Evolutionary conservation across 2,113 vertebrate genomes (phyloP).

Genomic region (Mus musculus): DNA sequence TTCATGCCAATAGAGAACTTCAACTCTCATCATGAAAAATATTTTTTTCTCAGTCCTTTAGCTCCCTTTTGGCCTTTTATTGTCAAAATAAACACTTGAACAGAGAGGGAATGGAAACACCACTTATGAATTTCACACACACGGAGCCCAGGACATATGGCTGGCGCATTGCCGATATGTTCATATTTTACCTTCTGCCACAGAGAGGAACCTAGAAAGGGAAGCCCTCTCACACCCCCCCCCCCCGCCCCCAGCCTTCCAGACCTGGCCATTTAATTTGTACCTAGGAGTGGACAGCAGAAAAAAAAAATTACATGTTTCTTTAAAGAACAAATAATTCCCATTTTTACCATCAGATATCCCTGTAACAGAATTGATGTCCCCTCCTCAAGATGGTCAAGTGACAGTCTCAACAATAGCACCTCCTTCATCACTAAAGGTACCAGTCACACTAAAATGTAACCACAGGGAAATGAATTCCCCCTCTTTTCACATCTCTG

Average conservation of each 20-base stretch:
- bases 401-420: background rate
- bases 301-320: background rate
- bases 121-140: slow-evolving; percentile 36
- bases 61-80: slow-evolving; percentile 22
- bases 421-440: slow-evolving; percentile 27
- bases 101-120: slow-evolving; percentile 46
- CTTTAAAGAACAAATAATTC: background rate
- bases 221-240: background rate
- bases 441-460: slow-evolving; percentile 81
- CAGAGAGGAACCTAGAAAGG: background rate
- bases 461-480: slow-evolving; percentile 79
- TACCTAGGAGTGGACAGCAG: background rate
- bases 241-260: background rate
- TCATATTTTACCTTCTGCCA: slow-evolving; percentile 51
- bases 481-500: slow-evolving; percentile 74
- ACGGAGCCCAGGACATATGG: slow-evolving; percentile 35
- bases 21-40: background rate
- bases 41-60: background rate
- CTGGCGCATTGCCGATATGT: background rate
- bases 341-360: slow-evolving; percentile 3
- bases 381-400: background rate
- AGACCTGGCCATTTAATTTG: background rate
- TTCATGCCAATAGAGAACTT: background rate
- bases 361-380: slow-evolving; percentile 3
- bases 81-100: slow-evolving; percentile 13